Evolutionary conservation across 2,797 vertebrate species (phyloP).

Genomic region (Diceros bicornis): DNA sequence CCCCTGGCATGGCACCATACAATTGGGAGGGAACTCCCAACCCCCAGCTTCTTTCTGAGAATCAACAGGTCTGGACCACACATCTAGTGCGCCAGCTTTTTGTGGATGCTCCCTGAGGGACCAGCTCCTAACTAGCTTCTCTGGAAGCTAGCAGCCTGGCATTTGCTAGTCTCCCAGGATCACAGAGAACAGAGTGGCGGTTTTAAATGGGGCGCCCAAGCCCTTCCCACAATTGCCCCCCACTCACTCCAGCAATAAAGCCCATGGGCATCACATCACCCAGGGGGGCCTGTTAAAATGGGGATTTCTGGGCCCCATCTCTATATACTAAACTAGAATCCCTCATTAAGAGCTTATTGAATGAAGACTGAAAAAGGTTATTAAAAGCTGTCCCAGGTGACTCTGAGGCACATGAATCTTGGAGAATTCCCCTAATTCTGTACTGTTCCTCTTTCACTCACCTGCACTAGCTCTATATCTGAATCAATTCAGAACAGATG

Average conservation of each 20-base stretch:
- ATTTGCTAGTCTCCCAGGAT: not conserved
- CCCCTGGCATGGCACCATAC: not conserved
- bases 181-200: not conserved
- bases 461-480: not conserved
- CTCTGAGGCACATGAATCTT: not conserved
- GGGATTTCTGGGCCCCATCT: not conserved
- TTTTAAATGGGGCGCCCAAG: not conserved
- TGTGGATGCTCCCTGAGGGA: not conserved
- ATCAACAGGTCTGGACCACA: not conserved
- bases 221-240: not conserved
- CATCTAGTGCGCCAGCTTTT: not conserved
- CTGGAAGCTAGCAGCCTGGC: not conserved
- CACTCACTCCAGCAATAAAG: not conserved
- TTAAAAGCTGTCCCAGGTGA: not conserved
- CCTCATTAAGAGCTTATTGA: not conserved
- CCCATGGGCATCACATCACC: fast-evolving
- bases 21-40: not conserved
- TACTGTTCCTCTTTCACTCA: not conserved
- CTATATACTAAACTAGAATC: not conserved
- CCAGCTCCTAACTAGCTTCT: not conserved
- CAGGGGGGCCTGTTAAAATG: not conserved
- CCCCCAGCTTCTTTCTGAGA: not conserved
- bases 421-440: too few species aligned
- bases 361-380: not conserved
- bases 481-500: not conserved